Evolutionary conservation across 2,113 vertebrate genomes (phyloP).

Genomic region (Anser cygnoides): DNA sequence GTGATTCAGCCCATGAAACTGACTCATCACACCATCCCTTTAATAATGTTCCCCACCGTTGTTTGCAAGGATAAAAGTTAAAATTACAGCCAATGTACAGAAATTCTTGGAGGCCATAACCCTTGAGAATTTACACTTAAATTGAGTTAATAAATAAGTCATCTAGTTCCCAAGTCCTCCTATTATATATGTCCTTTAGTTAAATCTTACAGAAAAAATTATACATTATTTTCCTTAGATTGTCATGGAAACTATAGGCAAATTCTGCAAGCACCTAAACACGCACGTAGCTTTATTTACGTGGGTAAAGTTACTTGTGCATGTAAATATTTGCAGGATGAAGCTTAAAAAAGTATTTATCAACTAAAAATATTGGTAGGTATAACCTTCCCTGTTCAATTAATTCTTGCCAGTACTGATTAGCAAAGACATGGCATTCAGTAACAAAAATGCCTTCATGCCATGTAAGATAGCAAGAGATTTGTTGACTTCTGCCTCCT

Average conservation of each 20-base stretch:
- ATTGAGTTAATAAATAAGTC: slow-evolving; percentile 25
- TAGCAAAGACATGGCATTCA: slow-evolving; percentile 32
- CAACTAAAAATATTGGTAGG: slow-evolving; percentile 3
- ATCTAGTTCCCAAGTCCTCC: neutral
- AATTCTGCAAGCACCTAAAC: neutral
- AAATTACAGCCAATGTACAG: neutral
- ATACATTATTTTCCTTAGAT: neutral
- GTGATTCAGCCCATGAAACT: neutral
- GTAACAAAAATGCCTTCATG: slow-evolving; percentile 29
- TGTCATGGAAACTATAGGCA: neutral
- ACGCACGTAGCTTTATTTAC: neutral
- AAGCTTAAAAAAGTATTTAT: neutral
- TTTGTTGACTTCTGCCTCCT: slow-evolving; percentile 73
- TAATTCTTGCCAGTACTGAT: slow-evolving; percentile 53
- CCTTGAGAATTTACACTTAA: neutral
- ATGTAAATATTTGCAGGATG: neutral
- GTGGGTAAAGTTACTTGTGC: neutral
- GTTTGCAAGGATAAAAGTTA: neutral
- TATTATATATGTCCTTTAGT: neutral
- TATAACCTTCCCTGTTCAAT: slow-evolving; percentile 10
- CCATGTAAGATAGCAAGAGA: neutral
- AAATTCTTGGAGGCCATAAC: neutral
- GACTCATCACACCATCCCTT: neutral
- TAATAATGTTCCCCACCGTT: neutral
- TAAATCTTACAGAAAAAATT: neutral